Base-by-base conservation (phyloP, 2,113 vertebrate species). In the Ceyx margarethae region DNA sequence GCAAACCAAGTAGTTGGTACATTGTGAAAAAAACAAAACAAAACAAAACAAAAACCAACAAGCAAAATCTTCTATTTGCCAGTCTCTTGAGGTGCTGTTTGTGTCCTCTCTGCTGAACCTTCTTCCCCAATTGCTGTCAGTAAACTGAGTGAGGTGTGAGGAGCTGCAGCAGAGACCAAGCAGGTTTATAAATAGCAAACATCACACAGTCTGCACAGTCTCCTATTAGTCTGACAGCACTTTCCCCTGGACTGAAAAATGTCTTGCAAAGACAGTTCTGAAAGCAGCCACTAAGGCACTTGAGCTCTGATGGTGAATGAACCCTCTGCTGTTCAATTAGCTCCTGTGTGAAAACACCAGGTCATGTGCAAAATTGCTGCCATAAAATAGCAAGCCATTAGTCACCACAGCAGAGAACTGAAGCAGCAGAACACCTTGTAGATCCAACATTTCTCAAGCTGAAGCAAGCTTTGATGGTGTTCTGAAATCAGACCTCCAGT, bases 161-260 rank as follows among this genome's bases (percentile, higher is more conserved):
- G 46, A 57, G 46, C 57, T 73, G 42, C 62, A 72, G 66, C 73
- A 89, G 14, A 81, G 61, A 81, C 48, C 53, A 56, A n/a, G 25
- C 35, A 75, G 54, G 54, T 76, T 80, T 92, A 96, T 82, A 94
- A 96, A 92, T 20, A 92, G 86, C 53, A 75, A 91, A 53, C 58
- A 12, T 7, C 40, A 50, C 9, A 1, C 21, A 61, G 21, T 53
- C 66, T 72, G 66, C 3, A 9, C 20, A 50, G 45, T 11, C 66
- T 53, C 73, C 75, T 42, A 85, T 28, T 65, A 85, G 69, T 61
- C 46, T 79, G n/a, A 91, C 3, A 13, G 81, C 22, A 43, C 50
- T 87, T 89, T 89, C 54, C 74, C 73, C 6, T 14, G 66, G 85
- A 45, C 84, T 91, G 89, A 92, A 92, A 81, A 93, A 93, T 82